Percentiles rank a stretch among this genome's conserved stretches.
Evolutionary conservation across 1,140 invertebrate genomes (phyloP).

Genomic region (Trichonephila inaurata): DNA sequence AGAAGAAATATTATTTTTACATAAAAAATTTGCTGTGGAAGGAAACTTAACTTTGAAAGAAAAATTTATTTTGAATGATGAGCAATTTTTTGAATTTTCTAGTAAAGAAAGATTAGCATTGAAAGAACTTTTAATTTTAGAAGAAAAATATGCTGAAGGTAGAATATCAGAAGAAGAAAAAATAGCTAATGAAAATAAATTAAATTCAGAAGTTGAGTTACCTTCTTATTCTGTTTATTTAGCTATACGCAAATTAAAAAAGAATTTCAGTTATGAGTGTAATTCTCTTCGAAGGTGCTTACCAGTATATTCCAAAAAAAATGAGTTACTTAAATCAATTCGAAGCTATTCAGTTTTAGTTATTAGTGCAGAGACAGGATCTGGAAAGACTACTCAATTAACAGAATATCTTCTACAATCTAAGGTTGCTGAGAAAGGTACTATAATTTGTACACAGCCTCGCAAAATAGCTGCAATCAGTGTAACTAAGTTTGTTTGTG

Average conservation of each 20-base stretch:
- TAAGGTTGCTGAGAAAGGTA: slow-evolving; percentile 86
- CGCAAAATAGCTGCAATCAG: slow-evolving; percentile 97
- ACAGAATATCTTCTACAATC: slow-evolving; percentile 92
- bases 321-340: slow-evolving; percentile 87
- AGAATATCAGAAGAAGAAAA: neutral
- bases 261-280: slow-evolving; percentile 55
- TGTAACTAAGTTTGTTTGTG: slow-evolving; percentile 93
- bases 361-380: slow-evolving; percentile 92
- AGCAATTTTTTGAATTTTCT: slow-evolving; percentile 5
- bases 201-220: slow-evolving; percentile 2
- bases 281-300: slow-evolving; percentile 86
- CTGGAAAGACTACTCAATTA: slow-evolving; percentile 98
- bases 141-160: neutral
- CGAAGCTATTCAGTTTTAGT: slow-evolving; percentile 85
- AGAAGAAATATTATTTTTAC: neutral
- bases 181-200: neutral
- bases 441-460: slow-evolving; percentile 97
- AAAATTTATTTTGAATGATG: neutral
- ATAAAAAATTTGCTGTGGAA: neutral
- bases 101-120: slow-evolving; percentile 4
- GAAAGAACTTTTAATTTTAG: neutral
- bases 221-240: neutral
- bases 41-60: slow-evolving; percentile 8
- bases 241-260: slow-evolving; percentile 43
- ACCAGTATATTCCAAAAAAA: slow-evolving; percentile 90